Conservation (phyloP, 2,888 invertebrate species). For the Chaitophorus viminalis region DNA sequence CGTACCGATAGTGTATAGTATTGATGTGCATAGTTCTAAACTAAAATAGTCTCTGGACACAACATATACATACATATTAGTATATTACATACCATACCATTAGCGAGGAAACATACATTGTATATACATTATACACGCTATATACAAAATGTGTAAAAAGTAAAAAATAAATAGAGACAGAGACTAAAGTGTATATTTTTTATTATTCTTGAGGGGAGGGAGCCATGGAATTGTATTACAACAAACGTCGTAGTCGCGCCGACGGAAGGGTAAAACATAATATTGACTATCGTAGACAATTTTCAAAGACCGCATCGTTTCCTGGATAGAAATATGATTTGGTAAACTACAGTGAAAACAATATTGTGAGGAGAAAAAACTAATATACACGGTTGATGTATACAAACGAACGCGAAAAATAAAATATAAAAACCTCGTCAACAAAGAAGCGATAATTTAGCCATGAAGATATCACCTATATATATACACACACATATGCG, state of each 20-base stretch:
- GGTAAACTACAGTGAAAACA: slow-evolving; percentile 6
- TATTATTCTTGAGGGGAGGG: not conserved
- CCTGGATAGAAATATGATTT: not conserved
- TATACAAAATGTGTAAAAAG: not conserved
- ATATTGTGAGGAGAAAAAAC: not conserved
- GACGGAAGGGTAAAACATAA: slow-evolving; percentile 31
- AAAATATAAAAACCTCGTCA: slow-evolving; percentile 43
- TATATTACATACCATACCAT: no score
- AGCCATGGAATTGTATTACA: slow-evolving; percentile 1
- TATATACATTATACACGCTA: not conserved
- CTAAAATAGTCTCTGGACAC: not conserved
- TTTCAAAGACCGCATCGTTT: not conserved
- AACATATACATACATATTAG: not conserved
- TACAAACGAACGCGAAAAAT: not conserved
- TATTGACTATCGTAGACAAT: not conserved
- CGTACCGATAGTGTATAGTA: not conserved
- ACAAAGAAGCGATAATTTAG: slow-evolving; percentile 10
- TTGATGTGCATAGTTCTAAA: not conserved
- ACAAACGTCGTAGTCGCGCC: not conserved
- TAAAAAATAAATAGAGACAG: slow-evolving; percentile 17
- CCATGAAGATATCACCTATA: not conserved
- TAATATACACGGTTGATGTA: no score
- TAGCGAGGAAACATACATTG: not conserved
- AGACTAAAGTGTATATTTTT: not conserved
- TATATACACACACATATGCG: not conserved